Evolutionary conservation across 2,888 invertebrate species (phyloP), one percentile per base, ranked within the genome.

Genomic region (Noctua comes): DNA sequence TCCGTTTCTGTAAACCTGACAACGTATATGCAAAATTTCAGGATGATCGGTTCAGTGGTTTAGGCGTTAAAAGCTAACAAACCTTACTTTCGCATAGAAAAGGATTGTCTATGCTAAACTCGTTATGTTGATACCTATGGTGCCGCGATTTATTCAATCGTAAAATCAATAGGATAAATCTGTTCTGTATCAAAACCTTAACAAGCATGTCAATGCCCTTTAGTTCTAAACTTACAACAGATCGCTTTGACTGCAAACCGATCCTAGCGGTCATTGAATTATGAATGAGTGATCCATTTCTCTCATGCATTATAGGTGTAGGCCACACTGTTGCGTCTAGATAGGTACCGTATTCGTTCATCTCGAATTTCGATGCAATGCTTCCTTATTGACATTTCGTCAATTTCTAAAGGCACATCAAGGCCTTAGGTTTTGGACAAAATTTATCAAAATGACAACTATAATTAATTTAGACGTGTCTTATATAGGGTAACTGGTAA

Each of bases 201-300:
- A 75, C 43, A 43, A 24, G 24, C 31, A 57, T 76, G 86, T 79
- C 84, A 85, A 73, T 76, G 86, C 43, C 83, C 84, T 74, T 65
- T 62, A 40, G 18, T 69, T 79, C 74, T 74, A 27, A 79, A 73
- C 64, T 73, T 76, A 73, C 70, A 82, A 54, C 57, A 85, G 84
- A 84, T 85, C 85, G 73, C 74, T 82, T 76, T 74, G 83, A 79
- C 59, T 76, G 82, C 68, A 69, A 85, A 85, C 62, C 64, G 73
- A 73, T 77, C 69, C 57, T 85, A 59, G 73, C 43, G 65, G 73
- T 72, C 79, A 79, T 68, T 85, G 84, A 85, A 83, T 85, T 85
- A 85, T 83, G 71, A 85, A 85, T 85, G 76, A 82, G 66, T 76
- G 78, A 76, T 82, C 68, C 73, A 79, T 82, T 82, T 79, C 79